Evolutionary conservation across 2,113 vertebrate species (phyloP).

Genomic region (Malurus alboscapulatus): DNA sequence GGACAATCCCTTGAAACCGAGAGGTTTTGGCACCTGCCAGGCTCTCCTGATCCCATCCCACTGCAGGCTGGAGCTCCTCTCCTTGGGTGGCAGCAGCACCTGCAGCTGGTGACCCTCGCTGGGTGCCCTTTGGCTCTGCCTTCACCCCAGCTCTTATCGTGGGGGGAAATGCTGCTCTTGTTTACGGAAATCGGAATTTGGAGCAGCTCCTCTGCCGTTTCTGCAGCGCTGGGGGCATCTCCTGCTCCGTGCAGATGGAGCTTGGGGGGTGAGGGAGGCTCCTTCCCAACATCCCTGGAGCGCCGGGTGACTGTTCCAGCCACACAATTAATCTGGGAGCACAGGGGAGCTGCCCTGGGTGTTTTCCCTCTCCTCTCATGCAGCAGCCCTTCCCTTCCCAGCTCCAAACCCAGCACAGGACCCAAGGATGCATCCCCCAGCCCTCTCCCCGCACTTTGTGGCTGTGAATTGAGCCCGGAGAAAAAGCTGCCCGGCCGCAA

Average conservation of each 20-base stretch:
- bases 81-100: background rate
- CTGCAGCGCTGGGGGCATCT: rapidly evolving
- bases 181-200: background rate
- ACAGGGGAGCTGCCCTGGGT: background rate
- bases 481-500: conserved; percentile 10
- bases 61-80: background rate
- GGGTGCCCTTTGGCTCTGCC: conserved; percentile 1
- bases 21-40: background rate
- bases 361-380: rapidly evolving
- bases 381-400: background rate
- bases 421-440: background rate
- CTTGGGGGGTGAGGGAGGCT: background rate
- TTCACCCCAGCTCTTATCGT: background rate
- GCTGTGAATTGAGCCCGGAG: background rate
- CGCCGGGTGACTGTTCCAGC: background rate
- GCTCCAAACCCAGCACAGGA: background rate
- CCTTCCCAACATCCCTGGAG: background rate
- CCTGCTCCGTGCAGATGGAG: background rate
- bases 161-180: background rate
- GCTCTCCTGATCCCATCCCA: background rate
- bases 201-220: background rate
- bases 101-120: conserved; percentile 9
- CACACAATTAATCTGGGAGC: background rate
- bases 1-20: background rate
- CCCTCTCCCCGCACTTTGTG: background rate